Evolutionary conservation across 2,888 invertebrate genomes (phyloP).

Genomic region (Pocota personata): DNA sequence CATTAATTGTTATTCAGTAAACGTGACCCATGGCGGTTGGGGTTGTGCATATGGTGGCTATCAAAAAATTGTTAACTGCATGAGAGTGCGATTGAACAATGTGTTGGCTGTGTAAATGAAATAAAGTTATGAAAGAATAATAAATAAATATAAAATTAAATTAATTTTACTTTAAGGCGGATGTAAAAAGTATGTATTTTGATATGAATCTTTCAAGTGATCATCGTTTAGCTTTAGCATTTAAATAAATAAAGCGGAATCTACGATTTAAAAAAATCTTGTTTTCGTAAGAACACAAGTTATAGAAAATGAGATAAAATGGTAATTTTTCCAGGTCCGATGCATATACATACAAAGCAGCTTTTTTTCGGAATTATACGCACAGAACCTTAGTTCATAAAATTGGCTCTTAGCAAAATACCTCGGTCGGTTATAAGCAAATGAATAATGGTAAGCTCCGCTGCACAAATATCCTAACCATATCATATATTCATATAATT

Average conservation of each 20-base stretch:
- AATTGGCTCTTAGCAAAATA: too few relatives aligned
- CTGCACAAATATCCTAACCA: too few relatives aligned
- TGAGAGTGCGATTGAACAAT: constrained; percentile 6
- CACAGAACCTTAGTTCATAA: too few relatives aligned
- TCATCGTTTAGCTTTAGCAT: neutral
- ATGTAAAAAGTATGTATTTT: neutral
- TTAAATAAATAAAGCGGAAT: neutral
- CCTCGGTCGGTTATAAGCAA: too few relatives aligned
- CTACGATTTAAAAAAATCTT: too few relatives aligned
- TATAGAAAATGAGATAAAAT: too few relatives aligned
- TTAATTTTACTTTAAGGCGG: neutral
- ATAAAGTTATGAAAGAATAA: neutral
- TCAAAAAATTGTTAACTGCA: constrained; percentile 6
- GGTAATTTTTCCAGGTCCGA: too few relatives aligned
- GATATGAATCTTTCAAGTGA: neutral
- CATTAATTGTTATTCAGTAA: constrained; percentile 35
- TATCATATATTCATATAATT: too few relatives aligned
- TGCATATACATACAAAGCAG: too few relatives aligned
- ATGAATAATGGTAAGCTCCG: too few relatives aligned
- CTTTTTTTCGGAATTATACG: too few relatives aligned
- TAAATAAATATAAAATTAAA: neutral
- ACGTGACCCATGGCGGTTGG: constrained; percentile 1
- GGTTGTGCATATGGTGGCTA: neutral
- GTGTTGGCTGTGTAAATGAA: constrained; percentile 1
- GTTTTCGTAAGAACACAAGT: too few relatives aligned